Percentiles rank a stretch among this genome's conserved stretches.
Conservation (phyloP, 2,113 vertebrate genomes). For the Recurvirostra avosetta region DNA sequence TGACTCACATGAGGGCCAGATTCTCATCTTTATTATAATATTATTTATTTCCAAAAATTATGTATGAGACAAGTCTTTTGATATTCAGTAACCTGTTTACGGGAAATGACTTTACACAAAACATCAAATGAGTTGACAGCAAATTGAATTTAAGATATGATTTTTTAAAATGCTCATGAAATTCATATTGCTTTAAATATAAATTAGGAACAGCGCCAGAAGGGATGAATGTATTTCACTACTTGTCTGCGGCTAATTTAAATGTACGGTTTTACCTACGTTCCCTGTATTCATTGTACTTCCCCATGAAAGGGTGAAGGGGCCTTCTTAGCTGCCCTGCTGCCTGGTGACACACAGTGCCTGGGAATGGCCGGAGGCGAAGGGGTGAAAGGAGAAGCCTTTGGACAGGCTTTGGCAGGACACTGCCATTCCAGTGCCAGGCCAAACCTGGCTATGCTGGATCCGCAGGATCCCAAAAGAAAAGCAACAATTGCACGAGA, state of each 20-base stretch:
- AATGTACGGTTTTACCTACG: neutral
- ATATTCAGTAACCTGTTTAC: constrained; percentile 61
- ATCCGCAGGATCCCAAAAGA: neutral
- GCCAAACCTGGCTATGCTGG: neutral
- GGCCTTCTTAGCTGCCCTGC: neutral
- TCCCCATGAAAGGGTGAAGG: neutral
- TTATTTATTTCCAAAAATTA: constrained; percentile 15
- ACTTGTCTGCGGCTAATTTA: constrained; percentile 28
- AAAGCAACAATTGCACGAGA: fast-evolving
- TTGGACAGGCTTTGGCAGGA: neutral
- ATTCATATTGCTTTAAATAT: constrained; percentile 66
- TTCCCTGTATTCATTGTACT: neutral
- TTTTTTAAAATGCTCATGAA: constrained; percentile 58
- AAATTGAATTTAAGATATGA: constrained; percentile 63
- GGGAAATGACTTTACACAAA: constrained; percentile 55
- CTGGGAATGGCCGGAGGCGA: neutral
- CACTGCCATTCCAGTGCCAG: neutral
- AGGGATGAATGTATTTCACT: constrained; percentile 34
- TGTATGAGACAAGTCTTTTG: constrained; percentile 50
- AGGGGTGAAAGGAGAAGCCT: neutral
- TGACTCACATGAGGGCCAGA: neutral
- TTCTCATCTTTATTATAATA: constrained; percentile 23
- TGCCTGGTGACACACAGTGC: neutral
- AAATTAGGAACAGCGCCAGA: constrained; percentile 49
- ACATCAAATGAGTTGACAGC: constrained; percentile 62